Percentiles rank a stretch among this genome's conserved stretches.
phyloP scores from a whole-genome alignment of 2,888 invertebrate species.

The Zygogramma bicolorata region DNA sequence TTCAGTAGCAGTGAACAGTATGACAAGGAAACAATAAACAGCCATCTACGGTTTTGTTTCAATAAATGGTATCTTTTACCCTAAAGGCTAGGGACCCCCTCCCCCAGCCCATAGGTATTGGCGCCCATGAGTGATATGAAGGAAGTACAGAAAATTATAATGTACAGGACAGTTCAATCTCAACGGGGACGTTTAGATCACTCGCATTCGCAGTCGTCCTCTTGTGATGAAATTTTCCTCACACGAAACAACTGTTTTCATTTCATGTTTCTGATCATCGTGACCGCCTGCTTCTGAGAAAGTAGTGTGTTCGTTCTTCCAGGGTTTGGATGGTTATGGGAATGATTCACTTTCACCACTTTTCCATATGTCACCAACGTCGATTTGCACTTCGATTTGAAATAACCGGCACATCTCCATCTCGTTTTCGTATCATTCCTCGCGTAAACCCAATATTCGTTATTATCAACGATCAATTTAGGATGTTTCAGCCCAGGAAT shows the following conservation, averaged over 20 bases:
- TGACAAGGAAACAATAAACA: no score
- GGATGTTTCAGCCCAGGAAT: constrained; percentile 49
- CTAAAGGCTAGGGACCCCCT: no score
- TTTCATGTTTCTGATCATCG: constrained; percentile 12
- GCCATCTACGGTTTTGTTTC: no score
- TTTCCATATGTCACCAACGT: constrained; percentile 47
- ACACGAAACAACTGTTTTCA: background rate
- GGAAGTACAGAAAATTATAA: no score
- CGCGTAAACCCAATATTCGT: constrained; percentile 51
- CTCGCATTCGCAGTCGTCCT: no score
- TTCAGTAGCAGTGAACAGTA: no score
- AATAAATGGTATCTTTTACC: no score
- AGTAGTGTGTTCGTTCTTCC: background rate
- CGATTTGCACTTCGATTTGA: constrained; percentile 49
- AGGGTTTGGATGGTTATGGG: constrained; percentile 48
- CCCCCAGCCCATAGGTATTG: no score
- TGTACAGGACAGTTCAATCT: no score
- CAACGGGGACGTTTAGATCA: no score
- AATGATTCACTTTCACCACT: constrained; percentile 46
- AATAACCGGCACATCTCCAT: constrained; percentile 56
- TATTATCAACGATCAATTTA: constrained; percentile 51
- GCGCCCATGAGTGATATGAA: no score
- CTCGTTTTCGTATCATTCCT: constrained; percentile 48
- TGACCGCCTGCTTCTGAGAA: constrained; percentile 13
- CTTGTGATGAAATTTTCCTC: background rate